Base-by-base conservation (phyloP, 2,797 vertebrate species). In the Takifugu rubripes region DNA sequence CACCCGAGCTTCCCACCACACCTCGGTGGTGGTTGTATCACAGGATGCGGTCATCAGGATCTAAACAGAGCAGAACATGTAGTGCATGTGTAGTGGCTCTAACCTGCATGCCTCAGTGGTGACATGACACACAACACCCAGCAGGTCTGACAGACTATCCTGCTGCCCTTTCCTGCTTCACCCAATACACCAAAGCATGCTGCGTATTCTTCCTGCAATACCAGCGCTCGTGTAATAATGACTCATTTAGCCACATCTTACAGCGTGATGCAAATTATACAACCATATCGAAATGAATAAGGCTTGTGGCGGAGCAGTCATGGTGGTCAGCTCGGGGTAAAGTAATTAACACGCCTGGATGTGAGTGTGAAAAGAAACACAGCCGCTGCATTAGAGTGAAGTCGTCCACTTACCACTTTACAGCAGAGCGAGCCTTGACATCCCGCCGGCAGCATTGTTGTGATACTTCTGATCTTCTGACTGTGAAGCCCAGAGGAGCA, bases 1-100 rank as follows among this genome's bases (percentile, higher is more conserved):
- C 49, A 54, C 49, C 56, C 45, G 61, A 46, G 40, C 53, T 50
- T 52, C 56, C 53, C 54, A 52, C 16, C 66, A 79, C 70, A 83
- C 72, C 73, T 77, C 63, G 54, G 43, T 27, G 44, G 31, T 48
- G 16, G 45, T 66, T 75, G 66, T 64, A 68, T 12, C 27, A 72
- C 68, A 75, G 54, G 64, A 80, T 62, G 66, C 66, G 24, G 72
- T 82, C 84, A 84, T 61, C 66, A 81, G 78, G 72, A 84, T 75
- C 71, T 82, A 83, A 78, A 61, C 27, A 24, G 73, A 74, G 73
- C 64, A 79, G n/a, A 68, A 42, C 67, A 64, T 81, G 70, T 60
- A 46, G 25, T 55, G 64, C 46, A 29, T 5, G 7, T 64, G 68
- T 70, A 64, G 60, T 21, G 8, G 31, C 68, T 66, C 48, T 72